These are phyloP conservation scores for Ophiothrix spiculata DNA, from an alignment of 35 echinoderm and acorn worm species.

Conservation along the genomic window DNA sequence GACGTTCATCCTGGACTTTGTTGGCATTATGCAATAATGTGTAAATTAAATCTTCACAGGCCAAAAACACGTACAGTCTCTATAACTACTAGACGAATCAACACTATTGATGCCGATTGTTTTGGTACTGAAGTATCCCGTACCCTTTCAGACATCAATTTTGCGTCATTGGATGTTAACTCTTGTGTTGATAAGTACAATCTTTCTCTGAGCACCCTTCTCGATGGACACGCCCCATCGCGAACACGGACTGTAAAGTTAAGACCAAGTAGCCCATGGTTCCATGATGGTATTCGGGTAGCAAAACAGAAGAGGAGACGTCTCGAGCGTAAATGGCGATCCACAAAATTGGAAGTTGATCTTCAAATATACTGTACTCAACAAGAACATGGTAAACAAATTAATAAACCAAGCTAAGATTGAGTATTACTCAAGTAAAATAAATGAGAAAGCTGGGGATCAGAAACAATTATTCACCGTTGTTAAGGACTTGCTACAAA, in stretches of 20 bases:
- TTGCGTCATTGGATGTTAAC: slow-evolving; percentile 1
- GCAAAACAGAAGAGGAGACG: slow-evolving; percentile 30
- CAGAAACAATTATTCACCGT: slow-evolving; percentile 45
- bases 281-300: slow-evolving; percentile 12
- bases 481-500: slow-evolving; percentile 35
- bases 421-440: slow-evolving; percentile 26
- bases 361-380: slow-evolving; percentile 39
- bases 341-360: slow-evolving; percentile 21
- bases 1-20: no score
- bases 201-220: slow-evolving; percentile 8
- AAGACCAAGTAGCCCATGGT: slow-evolving; percentile 52
- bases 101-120: no score
- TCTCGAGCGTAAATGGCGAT: slow-evolving; percentile 42
- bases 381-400: slow-evolving; percentile 27
- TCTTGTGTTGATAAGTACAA: slow-evolving; percentile 41
- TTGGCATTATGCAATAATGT: no score
- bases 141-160: no score
- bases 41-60: no score
- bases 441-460: slow-evolving; percentile 35
- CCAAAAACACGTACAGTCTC: no score
- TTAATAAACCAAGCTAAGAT: slow-evolving; percentile 45
- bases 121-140: no score
- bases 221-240: slow-evolving; percentile 45
- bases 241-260: slow-evolving; percentile 32
- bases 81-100: no score